Evolutionary conservation across 1,140 invertebrate genomes (phyloP).

Genomic region (Akabosia matsudoensis): DNA sequence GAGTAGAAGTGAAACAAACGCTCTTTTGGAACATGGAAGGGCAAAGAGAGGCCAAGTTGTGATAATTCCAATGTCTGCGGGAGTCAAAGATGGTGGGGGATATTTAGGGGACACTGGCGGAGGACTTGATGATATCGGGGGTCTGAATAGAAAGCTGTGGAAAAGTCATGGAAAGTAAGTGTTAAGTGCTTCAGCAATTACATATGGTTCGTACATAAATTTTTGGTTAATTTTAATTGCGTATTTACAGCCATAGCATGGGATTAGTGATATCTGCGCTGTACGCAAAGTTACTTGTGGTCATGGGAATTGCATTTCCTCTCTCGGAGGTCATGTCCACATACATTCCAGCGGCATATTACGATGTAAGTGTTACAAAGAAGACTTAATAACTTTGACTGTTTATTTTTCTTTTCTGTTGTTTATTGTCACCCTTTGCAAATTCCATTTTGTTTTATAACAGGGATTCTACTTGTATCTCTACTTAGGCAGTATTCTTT

Average conservation of each 20-base stretch:
- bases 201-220: too few relatives aligned
- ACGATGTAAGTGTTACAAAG: conserved; percentile 22
- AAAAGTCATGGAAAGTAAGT: conserved; percentile 35
- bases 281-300: conserved; percentile 88
- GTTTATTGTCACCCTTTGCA: neutral
- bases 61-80: conserved; percentile 3
- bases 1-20: neutral
- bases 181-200: neutral
- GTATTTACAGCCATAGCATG: conserved; percentile 65
- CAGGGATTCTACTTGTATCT: conserved; percentile 61
- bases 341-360: conserved; percentile 23
- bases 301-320: conserved; percentile 70
- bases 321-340: conserved; percentile 20
- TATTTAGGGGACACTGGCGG: too few relatives aligned
- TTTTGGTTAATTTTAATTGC: neutral
- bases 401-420: neutral
- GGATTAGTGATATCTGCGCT: conserved; percentile 83
- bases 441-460: neutral
- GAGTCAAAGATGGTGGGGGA: neutral
- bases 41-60: too few relatives aligned
- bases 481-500: conserved; percentile 56
- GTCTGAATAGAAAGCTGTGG: conserved; percentile 35
- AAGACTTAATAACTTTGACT: neutral
- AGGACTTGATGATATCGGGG: neutral
- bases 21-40: too few relatives aligned